Evolutionary conservation across 2,113 vertebrate genomes (phyloP), one percentile per base, ranked within the genome.

Genomic region (Ciconia maguari): DNA sequence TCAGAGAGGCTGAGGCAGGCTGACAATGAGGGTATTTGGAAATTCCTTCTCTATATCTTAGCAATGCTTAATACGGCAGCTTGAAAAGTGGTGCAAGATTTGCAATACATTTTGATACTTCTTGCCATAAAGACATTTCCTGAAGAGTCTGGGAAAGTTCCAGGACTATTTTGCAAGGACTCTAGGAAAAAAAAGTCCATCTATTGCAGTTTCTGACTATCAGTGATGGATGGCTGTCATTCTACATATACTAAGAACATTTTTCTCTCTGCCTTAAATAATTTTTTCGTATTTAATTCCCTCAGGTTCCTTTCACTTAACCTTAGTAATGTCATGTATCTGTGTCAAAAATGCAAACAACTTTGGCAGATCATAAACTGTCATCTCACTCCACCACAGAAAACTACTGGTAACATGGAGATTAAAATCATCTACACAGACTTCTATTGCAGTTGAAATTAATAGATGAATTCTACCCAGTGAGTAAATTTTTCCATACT

Each of bases 341-440:
- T 69, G 9, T 54, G 30, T 82, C 85, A 93, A 90, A 96, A 94
- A 89, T n/a, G 51, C 75, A 86, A 92, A 76, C n/a, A 92, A 71
- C 36, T 90, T 86, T 61, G 71, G 51, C 34, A 93, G 72, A 42
- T 79, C 36, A 83, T 70, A 94, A 93, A 92, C 83, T 29, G 14
- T 60, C 42, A 86, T 44, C 64, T 91, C 46, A 38, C 13, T 90
- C 27, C 14, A 93, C n/a, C 49, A 83, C 1, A 71, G 46, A 94
- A 51, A 85, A 80, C 11, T 87, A 64, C 82, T 76, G 54, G 52
- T 61, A 91, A 48, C 32, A 76, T 6, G 8, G 41, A 89, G 36
- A 93, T 55, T 85, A 84, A 95, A 89, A 87, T 51, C 7, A 93
- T 65, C 57, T 61, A 69, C 36, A 61, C 25, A 76, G 32, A 76